Conservation (phyloP, 2,888 invertebrate species). For the Schizotus pectinicornis region DNA sequence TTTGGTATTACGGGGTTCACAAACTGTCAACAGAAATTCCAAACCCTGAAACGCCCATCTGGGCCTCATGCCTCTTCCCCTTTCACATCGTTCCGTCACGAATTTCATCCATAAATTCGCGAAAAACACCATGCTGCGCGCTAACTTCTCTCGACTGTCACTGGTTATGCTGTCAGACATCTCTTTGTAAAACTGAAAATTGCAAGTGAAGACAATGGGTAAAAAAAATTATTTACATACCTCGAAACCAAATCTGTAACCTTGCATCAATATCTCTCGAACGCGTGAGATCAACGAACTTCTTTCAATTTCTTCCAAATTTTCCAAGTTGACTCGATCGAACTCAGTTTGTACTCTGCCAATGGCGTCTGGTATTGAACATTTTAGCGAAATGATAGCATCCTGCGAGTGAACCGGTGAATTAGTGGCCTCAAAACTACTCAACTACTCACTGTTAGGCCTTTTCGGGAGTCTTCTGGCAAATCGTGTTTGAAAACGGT, state of each 20-base stretch:
- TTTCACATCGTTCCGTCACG: constrained; percentile 82
- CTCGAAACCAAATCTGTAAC: constrained; percentile 91
- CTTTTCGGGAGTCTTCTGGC: constrained; percentile 27
- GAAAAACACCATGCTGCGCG: constrained; percentile 70
- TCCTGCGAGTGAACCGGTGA: constrained; percentile 54
- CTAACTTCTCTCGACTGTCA: constrained; percentile 58
- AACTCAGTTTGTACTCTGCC: constrained; percentile 63
- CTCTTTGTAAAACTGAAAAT: constrained; percentile 71
- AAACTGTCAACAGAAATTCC: constrained; percentile 84
- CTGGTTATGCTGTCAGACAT: constrained; percentile 69
- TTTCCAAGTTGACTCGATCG: constrained; percentile 61
- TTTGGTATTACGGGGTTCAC: constrained; percentile 82
- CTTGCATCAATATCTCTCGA: constrained; percentile 82
- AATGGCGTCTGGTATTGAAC: constrained; percentile 64
- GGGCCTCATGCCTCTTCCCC: constrained; percentile 75
- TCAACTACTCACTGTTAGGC: constrained; percentile 33
- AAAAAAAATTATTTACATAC: constrained; percentile 51
- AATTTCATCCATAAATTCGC: constrained; percentile 90
- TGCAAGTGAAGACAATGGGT: neutral
- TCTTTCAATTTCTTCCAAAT: constrained; percentile 65
- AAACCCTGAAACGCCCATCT: constrained; percentile 90
- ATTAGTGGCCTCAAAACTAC: constrained; percentile 12
- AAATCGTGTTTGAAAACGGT: constrained; percentile 60
- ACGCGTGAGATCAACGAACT: constrained; percentile 68
- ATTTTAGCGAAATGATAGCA: constrained; percentile 64